Conservation (phyloP, 1,140 invertebrate genomes). For the Ylistrum balloti region DNA sequence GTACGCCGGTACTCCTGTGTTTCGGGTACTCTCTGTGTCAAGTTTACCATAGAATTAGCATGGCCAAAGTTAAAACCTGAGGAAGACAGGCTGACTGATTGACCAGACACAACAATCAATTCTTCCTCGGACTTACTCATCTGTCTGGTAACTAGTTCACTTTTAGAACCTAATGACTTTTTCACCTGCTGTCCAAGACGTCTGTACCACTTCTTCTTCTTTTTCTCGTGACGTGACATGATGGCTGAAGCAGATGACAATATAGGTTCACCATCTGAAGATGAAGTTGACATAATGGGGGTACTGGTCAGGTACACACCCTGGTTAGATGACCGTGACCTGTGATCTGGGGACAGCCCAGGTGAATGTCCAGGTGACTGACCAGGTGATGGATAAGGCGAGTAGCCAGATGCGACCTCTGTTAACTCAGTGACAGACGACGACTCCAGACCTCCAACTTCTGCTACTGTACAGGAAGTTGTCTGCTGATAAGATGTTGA, state of each 20-base stretch:
- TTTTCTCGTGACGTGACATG: conserved; percentile 54
- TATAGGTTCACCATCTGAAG: conserved; percentile 44
- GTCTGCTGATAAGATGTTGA: not conserved
- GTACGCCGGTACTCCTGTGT: not conserved
- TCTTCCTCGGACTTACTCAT: conserved; percentile 25
- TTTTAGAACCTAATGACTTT: conserved; percentile 9
- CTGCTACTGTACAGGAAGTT: not conserved
- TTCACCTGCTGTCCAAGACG: conserved; percentile 47
- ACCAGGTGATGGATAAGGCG: not conserved
- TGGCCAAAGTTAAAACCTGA: not conserved
- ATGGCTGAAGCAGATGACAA: conserved; percentile 56
- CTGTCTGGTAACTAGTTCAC: not conserved
- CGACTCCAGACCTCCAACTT: not conserved
- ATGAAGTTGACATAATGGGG: conserved; percentile 47
- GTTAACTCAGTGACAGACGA: not conserved
- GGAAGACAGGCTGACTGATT: not conserved
- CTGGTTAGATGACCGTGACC: not conserved
- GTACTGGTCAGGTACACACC: not conserved
- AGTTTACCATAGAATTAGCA: conserved; percentile 7
- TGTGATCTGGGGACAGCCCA: not conserved
- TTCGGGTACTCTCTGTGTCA: not conserved
- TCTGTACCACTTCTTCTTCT: conserved; percentile 53
- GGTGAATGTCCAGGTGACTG: conserved; percentile 17
- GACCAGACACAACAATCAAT: not conserved
- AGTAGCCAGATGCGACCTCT: not conserved